Conservation (phyloP, 1,140 invertebrate species). For the Drosophila pectinifera region DNA sequence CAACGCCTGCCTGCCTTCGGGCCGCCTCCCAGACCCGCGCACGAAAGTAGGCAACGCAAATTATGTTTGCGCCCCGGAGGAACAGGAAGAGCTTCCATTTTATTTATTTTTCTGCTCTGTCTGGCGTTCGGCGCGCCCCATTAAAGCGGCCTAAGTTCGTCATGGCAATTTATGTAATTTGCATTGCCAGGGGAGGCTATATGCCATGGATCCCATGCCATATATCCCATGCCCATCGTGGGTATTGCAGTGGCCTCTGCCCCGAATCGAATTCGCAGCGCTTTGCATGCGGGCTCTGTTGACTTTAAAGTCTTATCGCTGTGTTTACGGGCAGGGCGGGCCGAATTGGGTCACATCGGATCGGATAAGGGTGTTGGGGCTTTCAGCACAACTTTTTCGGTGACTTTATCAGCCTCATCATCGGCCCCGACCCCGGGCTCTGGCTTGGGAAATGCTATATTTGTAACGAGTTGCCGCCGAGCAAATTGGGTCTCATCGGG, state of each 20-base stretch:
- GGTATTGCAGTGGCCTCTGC: constrained; percentile 2
- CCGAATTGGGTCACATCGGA: constrained; percentile 70
- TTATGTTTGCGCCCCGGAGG: constrained; percentile 43
- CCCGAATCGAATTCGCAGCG: constrained; percentile 42
- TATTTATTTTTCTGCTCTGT: not conserved
- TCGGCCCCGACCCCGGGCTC: not conserved
- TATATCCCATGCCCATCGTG: not conserved
- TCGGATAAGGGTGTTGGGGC: constrained; percentile 47
- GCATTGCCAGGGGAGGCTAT: constrained; percentile 19
- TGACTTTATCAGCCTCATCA: constrained; percentile 51
- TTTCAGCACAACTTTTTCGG: constrained; percentile 40
- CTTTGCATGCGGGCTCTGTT: constrained; percentile 38
- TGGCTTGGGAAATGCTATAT: constrained; percentile 36
- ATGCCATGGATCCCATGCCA: constrained; percentile 1
- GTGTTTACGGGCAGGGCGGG: constrained; percentile 34
- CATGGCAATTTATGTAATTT: constrained; percentile 64
- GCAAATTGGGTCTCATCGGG: constrained; percentile 30
- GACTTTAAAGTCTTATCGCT: constrained; percentile 62
- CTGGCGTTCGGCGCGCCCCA: constrained; percentile 54
- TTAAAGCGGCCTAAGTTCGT: constrained; percentile 70
- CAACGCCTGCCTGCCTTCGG: constrained; percentile 37
- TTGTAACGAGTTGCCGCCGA: constrained; percentile 32
- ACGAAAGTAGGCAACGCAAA: constrained; percentile 66
- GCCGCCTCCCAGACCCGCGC: constrained; percentile 31
- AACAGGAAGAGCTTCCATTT: constrained; percentile 8